phyloP scores from a whole-genome alignment of 1,140 invertebrate genomes.

The Rhyzopertha dominica region DNA sequence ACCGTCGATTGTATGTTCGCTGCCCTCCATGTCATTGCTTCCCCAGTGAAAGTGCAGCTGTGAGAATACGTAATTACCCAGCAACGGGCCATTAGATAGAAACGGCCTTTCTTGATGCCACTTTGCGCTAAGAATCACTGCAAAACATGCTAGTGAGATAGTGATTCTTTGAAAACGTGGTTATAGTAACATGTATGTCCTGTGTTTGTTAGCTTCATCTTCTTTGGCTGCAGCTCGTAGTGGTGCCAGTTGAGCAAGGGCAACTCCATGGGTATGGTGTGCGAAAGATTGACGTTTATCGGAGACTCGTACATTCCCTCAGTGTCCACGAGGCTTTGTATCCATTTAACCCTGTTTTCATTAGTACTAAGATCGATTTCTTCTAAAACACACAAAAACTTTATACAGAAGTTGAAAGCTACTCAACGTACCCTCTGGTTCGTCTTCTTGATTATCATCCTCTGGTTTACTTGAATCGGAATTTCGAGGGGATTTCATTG shows the following conservation, averaged over 20 bases:
- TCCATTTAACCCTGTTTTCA: slow-evolving; percentile 3
- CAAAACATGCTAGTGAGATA: slow-evolving; percentile 11
- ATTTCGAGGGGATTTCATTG: too few species aligned
- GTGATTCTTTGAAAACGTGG: background rate
- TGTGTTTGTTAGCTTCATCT: slow-evolving; percentile 57
- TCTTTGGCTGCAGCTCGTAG: slow-evolving; percentile 51
- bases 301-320: slow-evolving; percentile 45
- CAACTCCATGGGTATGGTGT: slow-evolving; percentile 44
- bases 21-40: slow-evolving; percentile 60
- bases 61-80: slow-evolving; percentile 59
- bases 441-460: too few species aligned
- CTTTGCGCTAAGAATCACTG: slow-evolving; percentile 54
- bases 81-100: slow-evolving; percentile 56
- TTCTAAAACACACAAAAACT: too few species aligned
- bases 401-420: too few species aligned
- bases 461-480: too few species aligned
- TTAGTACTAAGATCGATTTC: too few species aligned
- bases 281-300: slow-evolving; percentile 52
- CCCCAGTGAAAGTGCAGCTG: slow-evolving; percentile 86
- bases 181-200: slow-evolving; percentile 51
- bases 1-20: slow-evolving; percentile 71
- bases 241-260: slow-evolving; percentile 52
- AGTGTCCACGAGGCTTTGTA: slow-evolving; percentile 17
- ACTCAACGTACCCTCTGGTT: too few species aligned
- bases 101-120: slow-evolving; percentile 54